Base-by-base conservation (phyloP, 2,113 vertebrate genomes). In the Chloropsis cyanopogon region DNA sequence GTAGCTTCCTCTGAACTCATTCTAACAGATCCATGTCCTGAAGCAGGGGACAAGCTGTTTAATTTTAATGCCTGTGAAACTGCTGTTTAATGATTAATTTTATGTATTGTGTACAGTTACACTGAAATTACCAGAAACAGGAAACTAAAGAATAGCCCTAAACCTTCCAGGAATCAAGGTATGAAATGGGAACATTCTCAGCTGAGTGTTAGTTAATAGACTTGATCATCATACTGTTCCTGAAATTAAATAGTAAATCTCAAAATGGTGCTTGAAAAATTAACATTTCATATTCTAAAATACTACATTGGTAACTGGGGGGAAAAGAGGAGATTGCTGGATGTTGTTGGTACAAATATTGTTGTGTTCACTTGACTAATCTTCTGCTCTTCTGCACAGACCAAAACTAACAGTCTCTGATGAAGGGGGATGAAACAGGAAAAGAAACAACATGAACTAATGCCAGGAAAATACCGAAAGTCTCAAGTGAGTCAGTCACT, bases 191-290 rank as follows among this genome's bases (percentile, higher is more conserved):
- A 86, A 57, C 18, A 22, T 66, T 73, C 41, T 82, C 50, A 61
- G 46, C 2, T 46, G 33, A 85, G 15, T 75, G 42, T 76, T 90
- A 91, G 69, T 96, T 95, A 94, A 88, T 63, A 33, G 19, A 88
- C 11, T 76, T 82, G 35, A 68, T 77, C 59, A 61, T 29, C 1
- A 33, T 18, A 63, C 14, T 54, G 31, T 47, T 90, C 35, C 59
- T 82, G 37, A 93, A 90, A 95, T 93, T 80, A 88, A 94, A 80
- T 26, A 53, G 25, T 18, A 85, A 88, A 68, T 92, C 63, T 93
- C 78, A 88, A 93, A 96, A 80, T 46, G 41, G 21, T 72, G 57
- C 59, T 93, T 93, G 29, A 15, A 79, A 93, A 94, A 77, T 17
- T 13, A 92, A 61, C 25, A 73, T 76, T 82, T 92, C 13, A 8